Evolutionary conservation across 2,888 invertebrate species (phyloP).

Genomic region (Plemyria rubiginata): DNA sequence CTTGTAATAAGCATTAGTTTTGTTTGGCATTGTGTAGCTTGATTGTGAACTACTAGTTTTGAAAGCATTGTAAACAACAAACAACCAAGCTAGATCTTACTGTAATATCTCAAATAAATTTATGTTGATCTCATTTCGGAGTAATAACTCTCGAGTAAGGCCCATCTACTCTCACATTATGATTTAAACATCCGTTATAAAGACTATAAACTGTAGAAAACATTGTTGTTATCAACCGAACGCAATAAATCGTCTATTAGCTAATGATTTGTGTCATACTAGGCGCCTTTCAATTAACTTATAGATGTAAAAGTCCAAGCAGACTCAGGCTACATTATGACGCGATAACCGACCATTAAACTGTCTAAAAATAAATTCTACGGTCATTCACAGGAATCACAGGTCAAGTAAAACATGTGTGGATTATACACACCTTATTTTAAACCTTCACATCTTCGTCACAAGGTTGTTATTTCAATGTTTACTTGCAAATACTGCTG

Average conservation of each 20-base stretch:
- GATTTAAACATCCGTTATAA: constrained; percentile 64
- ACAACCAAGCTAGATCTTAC: no score
- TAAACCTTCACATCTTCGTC: constrained; percentile 9
- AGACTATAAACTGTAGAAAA: constrained; percentile 51
- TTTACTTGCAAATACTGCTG: constrained; percentile 1
- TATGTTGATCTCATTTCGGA: neutral
- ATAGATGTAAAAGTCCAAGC: constrained; percentile 30
- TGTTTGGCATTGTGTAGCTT: no score
- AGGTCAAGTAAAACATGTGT: constrained; percentile 43
- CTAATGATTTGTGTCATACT: constrained; percentile 50
- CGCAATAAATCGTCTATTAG: constrained; percentile 48
- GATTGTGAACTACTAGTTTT: no score
- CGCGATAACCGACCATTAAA: constrained; percentile 44
- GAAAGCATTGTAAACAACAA: no score
- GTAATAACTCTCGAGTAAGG: neutral
- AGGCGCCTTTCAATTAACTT: constrained; percentile 47
- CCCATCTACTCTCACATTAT: constrained; percentile 34
- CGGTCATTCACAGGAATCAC: constrained; percentile 46
- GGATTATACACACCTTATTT: constrained; percentile 19
- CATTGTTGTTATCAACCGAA: constrained; percentile 60
- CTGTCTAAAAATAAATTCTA: constrained; percentile 46
- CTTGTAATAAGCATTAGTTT: no score
- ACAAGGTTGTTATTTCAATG: constrained; percentile 23
- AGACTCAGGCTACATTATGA: constrained; percentile 39
- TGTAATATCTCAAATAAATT: neutral